These are phyloP conservation scores for Tenodera sinensis DNA, from an alignment of 2,888 invertebrate genomes.

Conservation along the genomic window DNA sequence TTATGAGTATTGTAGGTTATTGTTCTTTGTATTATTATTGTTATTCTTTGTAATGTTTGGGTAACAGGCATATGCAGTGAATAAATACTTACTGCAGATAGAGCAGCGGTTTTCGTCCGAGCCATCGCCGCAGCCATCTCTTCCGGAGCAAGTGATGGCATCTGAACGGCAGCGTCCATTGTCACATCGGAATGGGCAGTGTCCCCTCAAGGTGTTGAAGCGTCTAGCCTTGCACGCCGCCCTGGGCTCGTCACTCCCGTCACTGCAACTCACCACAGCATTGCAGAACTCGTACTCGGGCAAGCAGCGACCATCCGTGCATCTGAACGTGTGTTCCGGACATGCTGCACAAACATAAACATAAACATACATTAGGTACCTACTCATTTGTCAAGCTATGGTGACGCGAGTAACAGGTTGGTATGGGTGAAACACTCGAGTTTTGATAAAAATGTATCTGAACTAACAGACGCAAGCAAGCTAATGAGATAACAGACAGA, in stretches of 20 bases:
- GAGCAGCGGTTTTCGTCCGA: conserved; percentile 81
- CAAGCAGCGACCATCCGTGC: conserved; percentile 80
- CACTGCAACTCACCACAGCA: conserved; percentile 79
- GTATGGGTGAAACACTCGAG: too few relatives aligned
- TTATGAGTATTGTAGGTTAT: too few relatives aligned
- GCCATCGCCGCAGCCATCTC: conserved; percentile 88
- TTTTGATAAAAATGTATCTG: too few relatives aligned
- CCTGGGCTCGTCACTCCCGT: conserved; percentile 87
- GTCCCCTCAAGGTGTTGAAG: background rate
- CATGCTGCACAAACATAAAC: conserved; percentile 50
- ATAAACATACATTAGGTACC: too few relatives aligned
- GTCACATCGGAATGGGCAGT: conserved; percentile 78
- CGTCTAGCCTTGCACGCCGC: conserved; percentile 61
- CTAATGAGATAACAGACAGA: too few relatives aligned
- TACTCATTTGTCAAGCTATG: too few relatives aligned
- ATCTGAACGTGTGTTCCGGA: conserved; percentile 78
- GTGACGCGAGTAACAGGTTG: too few relatives aligned
- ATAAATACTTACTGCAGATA: conserved; percentile 74
- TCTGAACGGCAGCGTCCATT: conserved; percentile 86
- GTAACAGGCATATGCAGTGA: too few relatives aligned
- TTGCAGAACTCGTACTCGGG: conserved; percentile 92
- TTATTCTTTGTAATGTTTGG: too few relatives aligned
- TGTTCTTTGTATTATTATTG: too few relatives aligned
- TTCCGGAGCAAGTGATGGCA: conserved; percentile 84
- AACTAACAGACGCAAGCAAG: too few relatives aligned